These are phyloP conservation scores for Mythimna pallens DNA, from an alignment of 2,888 invertebrate species.

Conservation along the genomic window DNA sequence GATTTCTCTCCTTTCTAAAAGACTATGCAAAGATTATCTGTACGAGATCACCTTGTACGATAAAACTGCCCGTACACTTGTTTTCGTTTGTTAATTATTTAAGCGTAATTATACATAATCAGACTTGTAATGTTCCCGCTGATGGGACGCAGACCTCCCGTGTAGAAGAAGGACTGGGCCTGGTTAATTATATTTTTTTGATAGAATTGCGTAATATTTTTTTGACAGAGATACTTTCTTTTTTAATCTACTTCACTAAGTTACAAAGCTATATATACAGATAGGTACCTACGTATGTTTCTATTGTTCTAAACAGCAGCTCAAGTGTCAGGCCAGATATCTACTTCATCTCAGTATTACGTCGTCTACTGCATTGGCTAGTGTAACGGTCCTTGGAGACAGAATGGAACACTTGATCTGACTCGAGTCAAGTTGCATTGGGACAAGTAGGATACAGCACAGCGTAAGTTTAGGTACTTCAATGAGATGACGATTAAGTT, in stretches of 20 bases:
- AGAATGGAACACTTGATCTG: conserved; percentile 51
- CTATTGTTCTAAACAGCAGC: conserved; percentile 40
- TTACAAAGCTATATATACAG: not conserved
- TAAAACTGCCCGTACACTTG: not conserved
- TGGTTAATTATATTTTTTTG: no score
- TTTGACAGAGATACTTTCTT: not conserved
- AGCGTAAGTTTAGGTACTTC: conserved; percentile 11
- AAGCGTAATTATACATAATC: no score
- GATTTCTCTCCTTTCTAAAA: not conserved
- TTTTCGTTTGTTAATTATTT: not conserved
- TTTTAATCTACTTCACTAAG: not conserved
- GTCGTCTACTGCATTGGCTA: conserved; percentile 40
- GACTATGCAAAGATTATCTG: not conserved
- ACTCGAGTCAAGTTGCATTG: conserved; percentile 51
- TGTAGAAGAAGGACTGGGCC: no score
- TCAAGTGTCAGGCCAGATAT: conserved; percentile 57
- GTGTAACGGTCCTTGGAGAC: conserved; percentile 59
- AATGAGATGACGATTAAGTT: conserved; percentile 3
- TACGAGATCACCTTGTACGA: not conserved
- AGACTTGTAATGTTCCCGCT: no score
- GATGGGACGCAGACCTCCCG: no score
- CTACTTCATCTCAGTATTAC: conserved; percentile 54
- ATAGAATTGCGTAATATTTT: not conserved
- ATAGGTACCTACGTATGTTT: not conserved
- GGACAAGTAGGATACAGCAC: conserved; percentile 32